phyloP scores from a whole-genome alignment of 1,140 invertebrate genomes.

The Drosophila biarmipes region DNA sequence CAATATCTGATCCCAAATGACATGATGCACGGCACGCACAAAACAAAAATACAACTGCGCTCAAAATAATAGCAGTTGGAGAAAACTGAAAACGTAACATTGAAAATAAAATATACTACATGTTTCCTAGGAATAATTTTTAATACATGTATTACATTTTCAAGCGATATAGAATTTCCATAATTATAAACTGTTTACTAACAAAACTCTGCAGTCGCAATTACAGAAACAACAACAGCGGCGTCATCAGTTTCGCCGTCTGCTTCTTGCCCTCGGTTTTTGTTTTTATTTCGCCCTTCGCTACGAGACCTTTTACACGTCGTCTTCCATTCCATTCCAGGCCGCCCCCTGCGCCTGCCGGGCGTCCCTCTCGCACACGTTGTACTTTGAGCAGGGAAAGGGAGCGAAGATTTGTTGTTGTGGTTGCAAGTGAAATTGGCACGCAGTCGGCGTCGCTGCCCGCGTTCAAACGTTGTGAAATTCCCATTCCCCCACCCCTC shows the following conservation, averaged over 20 bases:
- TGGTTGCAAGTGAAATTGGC: conserved; percentile 73
- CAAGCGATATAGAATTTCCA: no score
- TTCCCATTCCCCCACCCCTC: conserved; percentile 56
- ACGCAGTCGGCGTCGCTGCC: conserved; percentile 50
- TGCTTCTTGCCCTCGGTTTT: conserved; percentile 72
- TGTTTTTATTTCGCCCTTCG: conserved; percentile 81
- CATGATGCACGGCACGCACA: conserved; percentile 31
- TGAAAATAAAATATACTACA: neutral
- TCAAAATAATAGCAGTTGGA: neutral
- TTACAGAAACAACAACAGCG: conserved; percentile 8
- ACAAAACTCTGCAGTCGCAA: conserved; percentile 1
- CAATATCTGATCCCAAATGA: conserved; percentile 19
- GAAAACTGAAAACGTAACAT: neutral
- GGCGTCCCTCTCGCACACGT: conserved; percentile 11
- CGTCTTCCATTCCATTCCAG: conserved; percentile 26
- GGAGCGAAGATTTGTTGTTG: conserved; percentile 51
- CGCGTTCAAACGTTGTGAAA: conserved; percentile 61
- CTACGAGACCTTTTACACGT: conserved; percentile 75
- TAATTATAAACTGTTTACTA: conserved; percentile 13
- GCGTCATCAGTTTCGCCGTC: conserved; percentile 40
- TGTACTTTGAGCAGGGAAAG: conserved; percentile 59
- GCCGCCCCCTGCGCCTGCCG: neutral
- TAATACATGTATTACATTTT: no score
- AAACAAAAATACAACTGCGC: neutral
- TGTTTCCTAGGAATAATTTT: neutral